Evolutionary conservation across 2,113 vertebrate genomes (phyloP).

Genomic region (Egretta garzetta): DNA sequence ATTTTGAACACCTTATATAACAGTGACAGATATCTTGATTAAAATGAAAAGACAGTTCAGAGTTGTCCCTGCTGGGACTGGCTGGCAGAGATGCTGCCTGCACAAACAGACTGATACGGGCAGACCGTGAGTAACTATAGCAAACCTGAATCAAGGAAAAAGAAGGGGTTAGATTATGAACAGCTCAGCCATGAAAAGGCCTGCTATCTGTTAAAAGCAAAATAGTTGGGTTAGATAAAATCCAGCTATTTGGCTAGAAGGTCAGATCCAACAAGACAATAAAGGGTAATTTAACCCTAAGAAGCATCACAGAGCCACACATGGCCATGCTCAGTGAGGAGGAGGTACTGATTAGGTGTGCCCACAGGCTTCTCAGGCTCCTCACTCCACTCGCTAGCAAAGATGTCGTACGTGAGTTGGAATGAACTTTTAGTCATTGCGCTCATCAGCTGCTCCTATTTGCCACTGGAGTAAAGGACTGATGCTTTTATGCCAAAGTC

Average conservation of each 20-base stretch:
- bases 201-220: not conserved
- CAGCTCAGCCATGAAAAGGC: not conserved
- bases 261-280: not conserved
- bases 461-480: not conserved
- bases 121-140: not conserved
- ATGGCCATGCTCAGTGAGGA: not conserved
- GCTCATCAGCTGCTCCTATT: not conserved
- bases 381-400: not conserved
- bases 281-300: not conserved
- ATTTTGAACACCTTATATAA: not conserved
- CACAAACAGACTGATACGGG: not conserved
- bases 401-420: not conserved
- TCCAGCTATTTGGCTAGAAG: not conserved
- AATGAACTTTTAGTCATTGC: not conserved
- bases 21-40: not conserved
- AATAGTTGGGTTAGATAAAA: not conserved
- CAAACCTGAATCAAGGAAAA: not conserved
- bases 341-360: not conserved
- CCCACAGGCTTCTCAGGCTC: not conserved
- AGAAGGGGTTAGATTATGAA: not conserved
- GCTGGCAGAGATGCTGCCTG: not conserved
- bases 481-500: not conserved
- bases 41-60: not conserved
- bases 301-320: not conserved
- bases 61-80: not conserved